phyloP scores from a whole-genome alignment of 53 echinoderm and acorn worm genomes.

The Holothuria leucospilota region DNA sequence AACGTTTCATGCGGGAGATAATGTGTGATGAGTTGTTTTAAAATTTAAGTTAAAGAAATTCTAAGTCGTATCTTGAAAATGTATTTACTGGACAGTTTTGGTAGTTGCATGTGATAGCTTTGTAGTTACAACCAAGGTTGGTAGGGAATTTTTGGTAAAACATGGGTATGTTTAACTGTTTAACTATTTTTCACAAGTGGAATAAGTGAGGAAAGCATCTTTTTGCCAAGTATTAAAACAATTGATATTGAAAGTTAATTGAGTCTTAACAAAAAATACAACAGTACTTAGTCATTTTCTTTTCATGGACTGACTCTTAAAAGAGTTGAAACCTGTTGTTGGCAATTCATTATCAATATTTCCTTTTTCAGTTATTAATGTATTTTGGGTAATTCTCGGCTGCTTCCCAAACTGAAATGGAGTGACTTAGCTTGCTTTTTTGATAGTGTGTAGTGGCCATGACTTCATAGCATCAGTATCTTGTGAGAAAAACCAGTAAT shows the following conservation, averaged over 20 bases:
- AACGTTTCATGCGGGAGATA: background rate
- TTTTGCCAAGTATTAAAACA: no score
- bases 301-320: background rate
- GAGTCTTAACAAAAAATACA: slow-evolving; percentile 5
- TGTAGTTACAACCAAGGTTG: no score
- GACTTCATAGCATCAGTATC: no score
- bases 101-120: no score
- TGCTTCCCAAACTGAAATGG: slow-evolving; percentile 19
- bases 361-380: slow-evolving; percentile 1
- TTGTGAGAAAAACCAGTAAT: no score
- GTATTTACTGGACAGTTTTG: slow-evolving; percentile 4
- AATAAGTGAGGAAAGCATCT: no score
- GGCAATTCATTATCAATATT: slow-evolving; percentile 13
- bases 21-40: background rate
- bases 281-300: slow-evolving; percentile 42
- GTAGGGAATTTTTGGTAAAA: no score
- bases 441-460: background rate
- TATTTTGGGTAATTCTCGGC: background rate
- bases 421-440: background rate
- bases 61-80: slow-evolving; percentile 4
- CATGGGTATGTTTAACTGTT: no score
- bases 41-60: slow-evolving; percentile 17
- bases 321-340: slow-evolving; percentile 3
- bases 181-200: no score
- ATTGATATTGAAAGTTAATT: background rate